phyloP scores from a whole-genome alignment of 1,140 invertebrate species.

The Calycopis cecrops region DNA sequence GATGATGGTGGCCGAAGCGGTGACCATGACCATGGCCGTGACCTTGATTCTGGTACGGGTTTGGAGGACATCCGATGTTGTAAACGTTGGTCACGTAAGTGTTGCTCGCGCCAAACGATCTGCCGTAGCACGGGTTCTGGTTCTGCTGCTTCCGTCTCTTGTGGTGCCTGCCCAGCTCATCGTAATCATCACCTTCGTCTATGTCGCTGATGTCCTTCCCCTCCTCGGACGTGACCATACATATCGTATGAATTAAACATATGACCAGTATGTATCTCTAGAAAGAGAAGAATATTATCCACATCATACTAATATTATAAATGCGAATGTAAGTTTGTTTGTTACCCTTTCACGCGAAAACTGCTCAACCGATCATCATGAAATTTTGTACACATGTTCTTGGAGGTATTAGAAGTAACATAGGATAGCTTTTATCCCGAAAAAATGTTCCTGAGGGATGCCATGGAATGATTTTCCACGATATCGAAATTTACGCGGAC shows the following conservation, averaged over 20 bases:
- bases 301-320: no score
- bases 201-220: not conserved
- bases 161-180: not conserved
- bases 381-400: no score
- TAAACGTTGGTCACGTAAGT: slow-evolving; percentile 12
- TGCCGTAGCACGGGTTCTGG: slow-evolving; percentile 20
- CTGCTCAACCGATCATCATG: no score
- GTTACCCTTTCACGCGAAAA: no score
- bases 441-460: no score
- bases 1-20: slow-evolving; percentile 24
- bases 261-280: slow-evolving; percentile 5
- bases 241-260: not conserved
- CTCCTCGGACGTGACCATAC: not conserved
- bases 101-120: not conserved
- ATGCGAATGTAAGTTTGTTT: no score
- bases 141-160: slow-evolving; percentile 6
- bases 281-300: not conserved
- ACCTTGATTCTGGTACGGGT: slow-evolving; percentile 24
- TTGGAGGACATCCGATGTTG: slow-evolving; percentile 9
- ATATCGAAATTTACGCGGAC: no score
- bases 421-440: no score
- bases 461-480: no score
- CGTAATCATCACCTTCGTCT: not conserved
- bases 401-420: no score
- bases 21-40: slow-evolving; percentile 28